phyloP scores from a whole-genome alignment of 1,140 invertebrate genomes.

The Contarinia nasturtii region DNA sequence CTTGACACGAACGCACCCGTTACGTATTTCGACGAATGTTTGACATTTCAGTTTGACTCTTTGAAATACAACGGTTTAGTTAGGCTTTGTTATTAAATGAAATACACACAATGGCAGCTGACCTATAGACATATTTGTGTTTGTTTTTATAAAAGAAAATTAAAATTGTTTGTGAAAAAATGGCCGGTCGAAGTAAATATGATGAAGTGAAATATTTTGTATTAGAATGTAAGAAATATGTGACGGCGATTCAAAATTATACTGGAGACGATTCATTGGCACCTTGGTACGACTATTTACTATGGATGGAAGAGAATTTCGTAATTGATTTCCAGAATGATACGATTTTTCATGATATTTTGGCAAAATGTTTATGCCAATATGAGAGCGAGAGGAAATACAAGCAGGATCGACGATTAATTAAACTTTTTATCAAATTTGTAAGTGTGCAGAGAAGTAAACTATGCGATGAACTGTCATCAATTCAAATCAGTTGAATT shows the following conservation, averaged over 20 bases:
- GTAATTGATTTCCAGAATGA: conserved; percentile 70
- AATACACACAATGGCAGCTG: too few relatives aligned
- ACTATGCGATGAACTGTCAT: background rate
- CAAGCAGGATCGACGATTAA: conserved; percentile 62
- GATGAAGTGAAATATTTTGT: too few relatives aligned
- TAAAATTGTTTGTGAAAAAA: too few relatives aligned
- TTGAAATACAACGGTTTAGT: too few relatives aligned
- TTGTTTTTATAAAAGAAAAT: too few relatives aligned
- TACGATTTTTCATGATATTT: conserved; percentile 46
- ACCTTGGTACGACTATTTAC: conserved; percentile 70
- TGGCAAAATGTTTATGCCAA: conserved; percentile 56
- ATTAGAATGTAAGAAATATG: conserved; percentile 34
- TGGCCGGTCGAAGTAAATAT: too few relatives aligned
- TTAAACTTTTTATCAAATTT: conserved; percentile 78
- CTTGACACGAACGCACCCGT: too few relatives aligned
- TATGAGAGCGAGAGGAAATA: conserved; percentile 68
- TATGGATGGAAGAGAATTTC: conserved; percentile 78
- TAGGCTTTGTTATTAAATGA: too few relatives aligned
- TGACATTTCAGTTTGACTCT: too few relatives aligned
- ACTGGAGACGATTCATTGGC: conserved; percentile 67
- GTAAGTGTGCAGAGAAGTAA: conserved; percentile 35
- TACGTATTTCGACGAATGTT: too few relatives aligned
- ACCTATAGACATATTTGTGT: too few relatives aligned
- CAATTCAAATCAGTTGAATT: too few relatives aligned
- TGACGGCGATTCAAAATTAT: conserved; percentile 58